These are phyloP conservation scores for Lymantria monacha DNA, from an alignment of 2,888 invertebrate species.

Conservation along the genomic window DNA sequence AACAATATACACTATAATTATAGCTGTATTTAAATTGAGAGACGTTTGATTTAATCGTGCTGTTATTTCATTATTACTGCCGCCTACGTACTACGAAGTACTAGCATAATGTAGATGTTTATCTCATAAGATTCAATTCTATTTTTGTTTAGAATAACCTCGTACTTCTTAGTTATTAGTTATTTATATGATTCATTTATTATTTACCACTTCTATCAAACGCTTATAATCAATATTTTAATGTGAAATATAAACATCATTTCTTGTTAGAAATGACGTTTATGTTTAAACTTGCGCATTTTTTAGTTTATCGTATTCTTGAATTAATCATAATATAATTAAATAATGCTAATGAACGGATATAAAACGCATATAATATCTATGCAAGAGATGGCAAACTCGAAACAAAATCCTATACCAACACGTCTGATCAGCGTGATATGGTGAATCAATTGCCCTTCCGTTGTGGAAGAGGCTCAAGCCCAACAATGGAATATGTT, in stretches of 20 bases:
- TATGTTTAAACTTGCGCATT: not conserved
- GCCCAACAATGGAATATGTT: too few relatives aligned
- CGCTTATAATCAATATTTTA: conserved; percentile 11
- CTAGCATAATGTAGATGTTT: conserved; percentile 18
- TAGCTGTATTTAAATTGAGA: conserved; percentile 31
- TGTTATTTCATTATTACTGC: conserved; percentile 26
- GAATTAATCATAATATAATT: too few relatives aligned
- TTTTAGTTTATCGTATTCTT: too few relatives aligned
- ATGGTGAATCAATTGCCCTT: too few relatives aligned
- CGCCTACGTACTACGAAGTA: conserved; percentile 16
- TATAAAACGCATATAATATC: too few relatives aligned
- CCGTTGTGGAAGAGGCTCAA: too few relatives aligned
- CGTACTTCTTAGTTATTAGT: conserved; percentile 7
- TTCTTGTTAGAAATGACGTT: conserved; percentile 5
- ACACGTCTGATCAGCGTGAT: too few relatives aligned
- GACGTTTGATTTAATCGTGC: conserved; percentile 31
- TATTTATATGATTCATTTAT: conserved; percentile 6
- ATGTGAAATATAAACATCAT: conserved; percentile 12
- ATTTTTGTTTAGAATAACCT: conserved; percentile 12
- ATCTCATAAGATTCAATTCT: conserved; percentile 9
- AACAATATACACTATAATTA: conserved; percentile 37
- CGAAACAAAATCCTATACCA: too few relatives aligned
- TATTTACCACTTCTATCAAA: not conserved
- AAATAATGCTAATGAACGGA: too few relatives aligned
- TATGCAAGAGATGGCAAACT: too few relatives aligned